Percentiles rank a stretch among this genome's conserved stretches.
These are phyloP conservation scores for Candidula unifasciata DNA, from an alignment of 2,888 invertebrate species.

Conservation along the genomic window DNA sequence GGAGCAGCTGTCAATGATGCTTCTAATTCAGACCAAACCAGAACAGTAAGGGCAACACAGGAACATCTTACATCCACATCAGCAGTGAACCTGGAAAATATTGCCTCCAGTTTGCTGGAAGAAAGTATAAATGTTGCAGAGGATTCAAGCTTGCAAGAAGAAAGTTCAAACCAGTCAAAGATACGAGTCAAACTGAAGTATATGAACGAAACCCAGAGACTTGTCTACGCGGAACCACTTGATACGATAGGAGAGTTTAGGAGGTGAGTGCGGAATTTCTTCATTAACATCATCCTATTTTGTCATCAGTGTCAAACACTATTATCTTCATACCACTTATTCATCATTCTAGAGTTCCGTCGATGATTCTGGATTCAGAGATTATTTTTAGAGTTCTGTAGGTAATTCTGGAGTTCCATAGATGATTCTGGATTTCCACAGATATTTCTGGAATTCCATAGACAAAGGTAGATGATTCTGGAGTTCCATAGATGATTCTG, in stretches of 20 bases:
- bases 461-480: too few species aligned
- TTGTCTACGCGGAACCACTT: conserved; percentile 72
- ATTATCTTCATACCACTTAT: too few species aligned
- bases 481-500: too few species aligned
- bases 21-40: not conserved
- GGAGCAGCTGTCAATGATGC: not conserved
- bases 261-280: conserved; percentile 65
- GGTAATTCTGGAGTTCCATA: too few species aligned
- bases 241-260: conserved; percentile 78
- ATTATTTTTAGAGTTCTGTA: too few species aligned
- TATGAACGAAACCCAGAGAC: conserved; percentile 77
- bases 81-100: not conserved
- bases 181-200: conserved; percentile 77
- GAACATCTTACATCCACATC: not conserved
- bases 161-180: conserved; percentile 2
- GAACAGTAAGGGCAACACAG: not conserved
- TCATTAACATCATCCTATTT: not conserved
- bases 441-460: too few species aligned
- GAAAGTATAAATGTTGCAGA: not conserved
- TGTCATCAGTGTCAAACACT: too few species aligned
- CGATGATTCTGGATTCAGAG: too few species aligned
- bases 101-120: not conserved
- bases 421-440: too few species aligned
- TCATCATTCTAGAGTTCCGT: too few species aligned
- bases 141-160: not conserved